Evolutionary conservation across 2,888 invertebrate genomes (phyloP).

Genomic region (Seira sanloemensis): DNA sequence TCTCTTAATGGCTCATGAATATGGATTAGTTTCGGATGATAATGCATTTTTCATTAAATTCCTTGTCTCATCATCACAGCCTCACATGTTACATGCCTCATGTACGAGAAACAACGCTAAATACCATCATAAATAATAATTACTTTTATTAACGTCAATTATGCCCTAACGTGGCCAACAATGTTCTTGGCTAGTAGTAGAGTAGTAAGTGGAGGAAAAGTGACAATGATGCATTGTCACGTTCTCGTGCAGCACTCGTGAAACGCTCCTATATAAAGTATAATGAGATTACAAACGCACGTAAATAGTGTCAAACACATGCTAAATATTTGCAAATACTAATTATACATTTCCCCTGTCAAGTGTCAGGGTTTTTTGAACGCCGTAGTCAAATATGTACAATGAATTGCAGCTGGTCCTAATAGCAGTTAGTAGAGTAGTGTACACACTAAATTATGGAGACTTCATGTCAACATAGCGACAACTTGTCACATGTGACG

Average conservation of each 20-base stretch:
- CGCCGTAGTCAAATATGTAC: too few species aligned
- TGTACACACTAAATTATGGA: too few species aligned
- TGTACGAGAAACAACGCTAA: neutral
- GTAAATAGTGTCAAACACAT: neutral
- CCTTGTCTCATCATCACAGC: neutral
- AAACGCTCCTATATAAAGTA: neutral
- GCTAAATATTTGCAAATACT: neutral
- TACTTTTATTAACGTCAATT: conserved; percentile 1
- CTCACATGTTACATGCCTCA: neutral
- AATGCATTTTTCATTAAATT: neutral
- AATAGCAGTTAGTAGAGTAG: too few species aligned
- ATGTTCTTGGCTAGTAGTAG: neutral
- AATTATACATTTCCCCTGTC: neutral
- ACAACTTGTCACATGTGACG: too few species aligned
- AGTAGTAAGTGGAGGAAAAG: too few species aligned
- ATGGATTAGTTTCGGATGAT: neutral
- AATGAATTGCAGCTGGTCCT: too few species aligned
- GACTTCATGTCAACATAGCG: too few species aligned
- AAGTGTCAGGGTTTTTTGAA: neutral
- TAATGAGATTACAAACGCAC: neutral
- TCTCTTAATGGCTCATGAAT: neutral
- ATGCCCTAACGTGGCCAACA: neutral
- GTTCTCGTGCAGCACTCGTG: neutral
- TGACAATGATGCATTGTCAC: conserved; percentile 29
- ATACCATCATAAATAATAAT: neutral